Base-by-base conservation (phyloP, 2,888 invertebrate genomes). In the Phytoseiulus persimilis region DNA sequence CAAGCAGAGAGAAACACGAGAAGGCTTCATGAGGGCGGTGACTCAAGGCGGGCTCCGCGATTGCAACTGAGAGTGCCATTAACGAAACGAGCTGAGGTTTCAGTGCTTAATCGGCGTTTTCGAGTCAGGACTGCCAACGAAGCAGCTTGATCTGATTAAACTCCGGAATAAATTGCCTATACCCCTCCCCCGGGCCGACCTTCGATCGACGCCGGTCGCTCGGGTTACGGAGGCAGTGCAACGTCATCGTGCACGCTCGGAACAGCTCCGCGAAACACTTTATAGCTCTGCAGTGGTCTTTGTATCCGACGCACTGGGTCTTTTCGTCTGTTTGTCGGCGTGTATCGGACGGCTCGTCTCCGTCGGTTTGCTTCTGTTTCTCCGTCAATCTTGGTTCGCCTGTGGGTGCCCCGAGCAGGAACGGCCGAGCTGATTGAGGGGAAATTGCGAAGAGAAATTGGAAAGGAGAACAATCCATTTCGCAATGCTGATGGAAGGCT, bases 101-200 rank as follows among this genome's bases (percentile, higher is more conserved):
- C 23, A 65, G 65, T 65, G 65, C 65, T 65, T 65, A 65, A 65
- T 65, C 65, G 65, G 65, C 65, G 65, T 65, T 65, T 65, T 65
- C 65, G 65, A 65, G 65, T 65, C 65, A 23, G 18, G 65, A 65
- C 65, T 65, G 65, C 65, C 65, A 65, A 65, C 65, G 65, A 65
- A 65, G 65, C 65, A 65, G 65, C 65, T 65, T 65, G 65, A 65
- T 65, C 65, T 65, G 65, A 65, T 65, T 65, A 65, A 65, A 65
- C 65, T 65, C 65, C 65, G 65, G 65, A 65, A 65, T 65, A 65
- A 65, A 65, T 65, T 65, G 65, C 65, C 65, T 65, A 11, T 18
- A 65, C 1, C 65, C 65, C 65, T 18, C 5, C 1, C 65, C 65
- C 65, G 5, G 23, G 65, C 65, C 46, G 46, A 14, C 46, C 6